Percentiles rank a stretch among this genome's conserved stretches.
Conservation (phyloP, 1,140 invertebrate species). For the Drosophila sproati region DNA sequence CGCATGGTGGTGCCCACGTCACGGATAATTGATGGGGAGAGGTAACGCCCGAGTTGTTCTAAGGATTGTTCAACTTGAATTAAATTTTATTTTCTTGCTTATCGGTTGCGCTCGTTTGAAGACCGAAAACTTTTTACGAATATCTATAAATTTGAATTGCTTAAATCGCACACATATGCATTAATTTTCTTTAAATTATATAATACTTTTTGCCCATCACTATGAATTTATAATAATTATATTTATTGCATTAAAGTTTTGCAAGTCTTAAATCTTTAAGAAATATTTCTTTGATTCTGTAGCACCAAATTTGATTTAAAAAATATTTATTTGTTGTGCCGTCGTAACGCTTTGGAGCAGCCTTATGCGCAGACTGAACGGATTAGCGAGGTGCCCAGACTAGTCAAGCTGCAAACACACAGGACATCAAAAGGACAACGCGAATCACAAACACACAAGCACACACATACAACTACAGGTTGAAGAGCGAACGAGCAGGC, state of each 20-base stretch:
- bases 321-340: slow-evolving; percentile 35
- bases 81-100: slow-evolving; percentile 11
- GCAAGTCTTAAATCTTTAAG: slow-evolving; percentile 17
- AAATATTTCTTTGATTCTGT: too few species aligned
- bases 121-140: neutral
- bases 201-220: slow-evolving; percentile 21
- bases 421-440: slow-evolving; percentile 73
- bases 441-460: slow-evolving; percentile 27
- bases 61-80: slow-evolving; percentile 41
- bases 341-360: slow-evolving; percentile 71
- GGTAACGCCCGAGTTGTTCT: slow-evolving; percentile 76
- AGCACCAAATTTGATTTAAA: slow-evolving; percentile 11
- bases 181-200: neutral
- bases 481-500: slow-evolving; percentile 37
- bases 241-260: neutral
- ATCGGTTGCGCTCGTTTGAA: slow-evolving; percentile 9
- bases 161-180: slow-evolving; percentile 14
- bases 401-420: slow-evolving; percentile 33
- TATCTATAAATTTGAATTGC: neutral
- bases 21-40: slow-evolving; percentile 83
- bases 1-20: slow-evolving; percentile 81
- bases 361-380: slow-evolving; percentile 75
- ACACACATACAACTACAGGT: slow-evolving; percentile 28
- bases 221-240: neutral
- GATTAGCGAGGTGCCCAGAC: slow-evolving; percentile 57